Conservation (phyloP, 2,113 vertebrate genomes). For the Capra hircus region DNA sequence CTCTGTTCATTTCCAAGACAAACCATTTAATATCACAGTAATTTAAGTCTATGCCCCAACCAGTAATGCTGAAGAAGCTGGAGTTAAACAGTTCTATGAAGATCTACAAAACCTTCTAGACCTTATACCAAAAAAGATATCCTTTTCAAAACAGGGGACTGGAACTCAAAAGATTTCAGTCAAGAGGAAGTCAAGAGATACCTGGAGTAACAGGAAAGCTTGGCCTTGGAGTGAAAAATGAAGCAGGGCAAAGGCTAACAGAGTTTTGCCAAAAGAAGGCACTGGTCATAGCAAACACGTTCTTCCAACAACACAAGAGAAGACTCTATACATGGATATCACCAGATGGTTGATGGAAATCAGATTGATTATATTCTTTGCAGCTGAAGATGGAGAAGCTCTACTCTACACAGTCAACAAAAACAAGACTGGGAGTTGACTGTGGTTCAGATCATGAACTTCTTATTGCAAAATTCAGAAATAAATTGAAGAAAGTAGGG, state of each 20-base stretch:
- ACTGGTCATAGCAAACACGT: not conserved
- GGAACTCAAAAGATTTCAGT: not conserved
- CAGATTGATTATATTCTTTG: not conserved
- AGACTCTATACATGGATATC: not conserved
- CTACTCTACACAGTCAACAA: not conserved
- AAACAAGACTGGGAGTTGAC: not conserved
- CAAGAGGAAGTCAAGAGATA: not conserved
- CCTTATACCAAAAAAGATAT: not conserved
- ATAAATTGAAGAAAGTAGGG: not conserved
- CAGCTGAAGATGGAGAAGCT: not conserved
- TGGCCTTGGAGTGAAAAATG: not conserved
- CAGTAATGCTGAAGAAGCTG: not conserved
- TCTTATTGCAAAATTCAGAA: not conserved
- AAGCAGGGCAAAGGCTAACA: not conserved
- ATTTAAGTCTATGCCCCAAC: not conserved
- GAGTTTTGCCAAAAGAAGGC: not conserved
- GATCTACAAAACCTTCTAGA: not conserved
- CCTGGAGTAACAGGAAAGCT: not conserved
- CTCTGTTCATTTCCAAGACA: not conserved
- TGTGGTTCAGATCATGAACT: not conserved
- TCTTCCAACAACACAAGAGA: not conserved
- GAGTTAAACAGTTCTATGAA: not conserved
- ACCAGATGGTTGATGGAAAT: not conserved
- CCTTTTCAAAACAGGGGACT: not conserved
- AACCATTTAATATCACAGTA: not conserved